These are phyloP conservation scores for Gobionotothen gibberifrons DNA, from an alignment of 2,797 vertebrate species.

Conservation along the genomic window DNA sequence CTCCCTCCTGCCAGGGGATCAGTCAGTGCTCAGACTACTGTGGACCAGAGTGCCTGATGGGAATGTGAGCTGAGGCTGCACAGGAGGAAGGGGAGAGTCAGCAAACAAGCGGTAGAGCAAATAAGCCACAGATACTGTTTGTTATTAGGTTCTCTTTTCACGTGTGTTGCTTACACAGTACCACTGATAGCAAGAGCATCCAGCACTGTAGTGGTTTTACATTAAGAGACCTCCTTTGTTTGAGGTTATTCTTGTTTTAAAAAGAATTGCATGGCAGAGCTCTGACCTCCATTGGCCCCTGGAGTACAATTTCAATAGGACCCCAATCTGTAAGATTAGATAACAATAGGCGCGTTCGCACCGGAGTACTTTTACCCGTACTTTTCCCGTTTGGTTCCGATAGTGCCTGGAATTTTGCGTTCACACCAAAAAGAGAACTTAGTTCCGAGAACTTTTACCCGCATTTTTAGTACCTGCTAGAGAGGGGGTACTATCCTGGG, in stretches of 20 bases:
- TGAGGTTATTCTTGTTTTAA: neutral
- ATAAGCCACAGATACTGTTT: conserved; percentile 84
- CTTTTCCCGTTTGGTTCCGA: no score
- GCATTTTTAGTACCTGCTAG: no score
- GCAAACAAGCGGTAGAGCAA: conserved; percentile 91
- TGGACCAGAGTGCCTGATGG: conserved; percentile 75
- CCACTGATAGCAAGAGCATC: conserved; percentile 29
- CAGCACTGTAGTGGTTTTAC: conserved; percentile 2
- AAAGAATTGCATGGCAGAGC: conserved; percentile 8
- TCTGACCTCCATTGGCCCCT: neutral
- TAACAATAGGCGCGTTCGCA: no score
- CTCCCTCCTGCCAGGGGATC: conserved; percentile 23
- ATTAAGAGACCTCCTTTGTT: neutral
- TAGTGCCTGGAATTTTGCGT: no score
- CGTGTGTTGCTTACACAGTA: conserved; percentile 52
- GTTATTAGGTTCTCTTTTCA: conserved; percentile 61
- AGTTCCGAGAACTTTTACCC: no score
- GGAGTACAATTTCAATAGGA: neutral
- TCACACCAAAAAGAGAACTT: no score
- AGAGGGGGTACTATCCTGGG: no score
- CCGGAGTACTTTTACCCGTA: no score
- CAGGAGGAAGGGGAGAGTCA: conserved; percentile 87
- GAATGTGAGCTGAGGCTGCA: conserved; percentile 87
- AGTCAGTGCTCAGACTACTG: conserved; percentile 57
- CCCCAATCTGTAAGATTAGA: neutral